Evolutionary conservation across 2,888 invertebrate genomes (phyloP), one percentile per base, ranked within the genome.

Genomic region (Tenthredo scrophulariae): DNA sequence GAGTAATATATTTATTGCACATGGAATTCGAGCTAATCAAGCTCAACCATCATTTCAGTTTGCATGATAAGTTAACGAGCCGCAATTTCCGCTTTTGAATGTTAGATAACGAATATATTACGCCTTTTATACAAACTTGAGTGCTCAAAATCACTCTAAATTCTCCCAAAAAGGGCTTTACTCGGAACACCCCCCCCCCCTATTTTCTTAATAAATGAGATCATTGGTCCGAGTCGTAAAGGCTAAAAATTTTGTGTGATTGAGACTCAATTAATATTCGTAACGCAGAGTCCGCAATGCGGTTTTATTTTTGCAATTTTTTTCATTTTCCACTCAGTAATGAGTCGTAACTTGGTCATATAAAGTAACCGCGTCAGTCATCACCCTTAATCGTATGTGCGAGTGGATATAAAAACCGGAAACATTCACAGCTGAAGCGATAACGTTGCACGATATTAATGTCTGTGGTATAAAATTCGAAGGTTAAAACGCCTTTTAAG

Each of bases 361-460:
- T 70, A 6, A 37, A 18, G n/a, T 72, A 37, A 22, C 22, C 18
- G 9, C 43, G 40, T 40, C 43, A 43, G 74, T 43, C 74, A 22
- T 74, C 43, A 26, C 74, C 74, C 72, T 72, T 40, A 37, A 43
- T 74, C 74, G 74, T 43, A 43, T 22, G 74, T 43, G 26, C 37
- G 74, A 43, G 4, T 74, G 40, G 40, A 1, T 43, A 26, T 43
- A 74, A 74, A 67, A 67, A 18, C 67, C 67, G 67, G 67, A 67
- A 33, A 67, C 67, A 22, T 43, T 74, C 26, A 74, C 1, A 74
- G 26, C 43, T 10, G 67, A 33, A 67, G 33, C 74, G 74, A 74
- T 74, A 74, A 74, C 74, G 22, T 74, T 74, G 43, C 43, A 43
- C 43, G 74, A 74, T 40, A 43, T 43, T 43, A 43, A 43, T 74